These are phyloP conservation scores for Thymelicus sylvestris DNA, from an alignment of 2,888 invertebrate species.

Conservation along the genomic window DNA sequence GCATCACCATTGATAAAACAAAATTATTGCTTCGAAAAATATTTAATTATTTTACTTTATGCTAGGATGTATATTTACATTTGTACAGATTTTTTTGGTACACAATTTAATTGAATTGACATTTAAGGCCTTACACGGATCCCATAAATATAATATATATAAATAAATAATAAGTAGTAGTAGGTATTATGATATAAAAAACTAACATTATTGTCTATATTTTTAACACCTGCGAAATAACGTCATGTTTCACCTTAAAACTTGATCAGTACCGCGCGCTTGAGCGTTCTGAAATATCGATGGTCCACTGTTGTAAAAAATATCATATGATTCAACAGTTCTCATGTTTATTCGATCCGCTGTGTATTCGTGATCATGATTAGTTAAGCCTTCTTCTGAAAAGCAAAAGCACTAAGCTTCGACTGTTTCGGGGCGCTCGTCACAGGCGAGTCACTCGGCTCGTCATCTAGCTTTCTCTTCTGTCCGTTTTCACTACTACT, in stretches of 20 bases:
- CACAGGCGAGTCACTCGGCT: conserved; percentile 54
- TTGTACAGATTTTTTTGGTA: conserved; percentile 10
- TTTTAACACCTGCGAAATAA: too few species aligned
- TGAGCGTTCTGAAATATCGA: too few species aligned
- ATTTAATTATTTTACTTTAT: conserved; percentile 11
- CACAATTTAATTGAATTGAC: background rate
- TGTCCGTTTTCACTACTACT: conserved; percentile 51
- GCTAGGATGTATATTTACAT: conserved; percentile 23
- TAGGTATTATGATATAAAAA: too few species aligned
- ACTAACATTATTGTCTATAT: too few species aligned
- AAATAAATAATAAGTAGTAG: too few species aligned
- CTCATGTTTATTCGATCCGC: too few species aligned
- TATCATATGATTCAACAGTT: too few species aligned
- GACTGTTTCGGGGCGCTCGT: conserved; percentile 74
- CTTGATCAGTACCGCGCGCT: too few species aligned
- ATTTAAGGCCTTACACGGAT: too few species aligned
- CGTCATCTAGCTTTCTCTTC: conserved; percentile 72
- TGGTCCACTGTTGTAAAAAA: too few species aligned
- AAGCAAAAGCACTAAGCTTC: conserved; percentile 78
- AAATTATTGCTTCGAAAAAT: conserved; percentile 18
- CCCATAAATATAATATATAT: too few species aligned
- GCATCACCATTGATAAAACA: background rate
- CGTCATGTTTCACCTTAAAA: too few species aligned
- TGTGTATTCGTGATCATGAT: background rate
- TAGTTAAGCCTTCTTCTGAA: conserved; percentile 62